Base-by-base conservation (phyloP, 2,113 vertebrate species). In the Apteryx owenii region DNA sequence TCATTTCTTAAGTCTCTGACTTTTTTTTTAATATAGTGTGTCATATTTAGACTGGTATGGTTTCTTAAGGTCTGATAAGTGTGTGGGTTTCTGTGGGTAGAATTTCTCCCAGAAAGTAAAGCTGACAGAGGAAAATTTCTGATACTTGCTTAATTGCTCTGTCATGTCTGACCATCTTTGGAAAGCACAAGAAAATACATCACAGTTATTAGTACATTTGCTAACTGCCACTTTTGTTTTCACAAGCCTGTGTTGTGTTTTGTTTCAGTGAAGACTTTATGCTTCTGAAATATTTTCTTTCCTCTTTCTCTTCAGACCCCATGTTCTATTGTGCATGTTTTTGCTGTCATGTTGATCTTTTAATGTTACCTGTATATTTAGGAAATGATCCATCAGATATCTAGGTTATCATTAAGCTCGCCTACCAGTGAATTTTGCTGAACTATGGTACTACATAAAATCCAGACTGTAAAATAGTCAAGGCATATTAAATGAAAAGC, bases 361-460 rank as follows among this genome's bases (percentile, higher is more conserved):
- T 78, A 68, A 28, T 77, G 7, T 42, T 91, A 79, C 12, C 66
- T 26, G 40, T 86, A 29, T 86, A 19, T 46, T 95, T 91, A 94
- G 61, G 38, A 93, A 95, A 85, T 58, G 17, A 93, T 85, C 62
- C 88, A 51, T 72, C 33, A 93, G 84, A 81, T 46, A n/a, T 33
- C 77, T 28, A 90, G 15, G 36, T 50, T 91, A 90, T 40, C 68
- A 54, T 56, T 76, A 93, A 46, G 29, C 79, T 87, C 81, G 44
- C 25, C 20, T 20, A 73, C 11, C 62, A 87, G 76, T 81, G 33
- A 78, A 28, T 93, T 95, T 95, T 89, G 36, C 26, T 1, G 69
- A 88, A 97, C n/a, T 82, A 23, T 85, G 51, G 25, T 88, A 19
- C 46, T 73, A 65, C 25, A 75, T 86, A 84, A 91, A 93, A 72